These are phyloP conservation scores for Thysanoteuthis rhombus DNA, from an alignment of 2,888 invertebrate genomes.

Conservation along the genomic window DNA sequence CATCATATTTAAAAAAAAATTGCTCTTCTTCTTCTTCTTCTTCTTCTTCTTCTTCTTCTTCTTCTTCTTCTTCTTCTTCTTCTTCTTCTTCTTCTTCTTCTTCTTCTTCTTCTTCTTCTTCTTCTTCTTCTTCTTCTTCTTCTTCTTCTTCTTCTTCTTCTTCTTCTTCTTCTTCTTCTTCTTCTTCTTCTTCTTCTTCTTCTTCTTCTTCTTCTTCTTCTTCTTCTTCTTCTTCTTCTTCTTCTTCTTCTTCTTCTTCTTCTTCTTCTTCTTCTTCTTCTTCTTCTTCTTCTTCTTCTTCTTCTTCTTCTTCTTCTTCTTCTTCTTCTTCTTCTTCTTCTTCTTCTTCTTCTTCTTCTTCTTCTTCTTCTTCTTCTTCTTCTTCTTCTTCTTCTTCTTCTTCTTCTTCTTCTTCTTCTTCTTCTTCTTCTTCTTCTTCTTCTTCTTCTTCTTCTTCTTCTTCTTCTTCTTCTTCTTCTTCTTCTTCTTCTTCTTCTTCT, in stretches of 20 bases:
- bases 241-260: background rate
- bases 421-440: too few relatives aligned
- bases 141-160: too few relatives aligned
- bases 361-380: too few relatives aligned
- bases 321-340: background rate
- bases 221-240: background rate
- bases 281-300: background rate
- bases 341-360: too few relatives aligned
- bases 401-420: too few relatives aligned
- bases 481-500: too few relatives aligned
- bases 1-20: too few relatives aligned
- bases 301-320: background rate
- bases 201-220: background rate
- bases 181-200: background rate
- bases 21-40: background rate
- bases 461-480: too few relatives aligned
- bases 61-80: background rate
- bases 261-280: background rate
- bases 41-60: background rate
- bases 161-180: too few relatives aligned
- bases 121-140: background rate
- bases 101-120: background rate
- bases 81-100: background rate
- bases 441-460: too few relatives aligned
- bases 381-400: too few relatives aligned